phyloP scores from a whole-genome alignment of 2,797 vertebrate genomes.

The Falco novaeseelandiae region DNA sequence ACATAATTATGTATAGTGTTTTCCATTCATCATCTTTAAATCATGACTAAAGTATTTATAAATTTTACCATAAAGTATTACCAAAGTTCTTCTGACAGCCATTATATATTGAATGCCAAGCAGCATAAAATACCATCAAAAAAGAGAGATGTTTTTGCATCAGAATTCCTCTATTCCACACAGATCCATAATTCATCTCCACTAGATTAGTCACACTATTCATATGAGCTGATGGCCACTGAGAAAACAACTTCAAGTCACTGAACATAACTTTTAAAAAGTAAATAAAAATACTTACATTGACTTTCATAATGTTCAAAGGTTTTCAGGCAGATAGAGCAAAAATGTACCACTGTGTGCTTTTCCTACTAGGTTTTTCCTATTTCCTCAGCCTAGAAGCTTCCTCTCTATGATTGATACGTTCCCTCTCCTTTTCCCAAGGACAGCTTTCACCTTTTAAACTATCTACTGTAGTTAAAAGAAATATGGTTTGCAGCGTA shows the following conservation, averaged over 20 bases:
- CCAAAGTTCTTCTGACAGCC: conserved; percentile 59
- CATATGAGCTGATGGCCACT: neutral
- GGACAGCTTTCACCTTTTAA: conserved; percentile 41
- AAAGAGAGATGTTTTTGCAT: conserved; percentile 26
- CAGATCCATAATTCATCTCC: conserved; percentile 65
- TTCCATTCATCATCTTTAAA: conserved; percentile 70
- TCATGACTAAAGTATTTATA: conserved; percentile 66
- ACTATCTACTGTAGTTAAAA: neutral
- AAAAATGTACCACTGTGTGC: conserved; percentile 34
- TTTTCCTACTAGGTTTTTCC: conserved; percentile 37
- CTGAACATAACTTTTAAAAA: conserved; percentile 15
- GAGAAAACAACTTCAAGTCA: conserved; percentile 48
- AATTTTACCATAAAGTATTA: conserved; percentile 45
- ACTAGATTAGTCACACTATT: conserved; percentile 33
- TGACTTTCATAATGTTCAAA: conserved; percentile 46
- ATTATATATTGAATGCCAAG: conserved; percentile 50
- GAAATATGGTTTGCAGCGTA: neutral
- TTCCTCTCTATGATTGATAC: conserved; percentile 48
- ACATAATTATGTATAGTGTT: conserved; percentile 25
- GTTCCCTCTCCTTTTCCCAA: conserved; percentile 35
- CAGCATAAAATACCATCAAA: conserved; percentile 38
- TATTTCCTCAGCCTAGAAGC: conserved; percentile 19
- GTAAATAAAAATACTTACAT: conserved; percentile 41
- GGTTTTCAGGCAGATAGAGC: conserved; percentile 45
- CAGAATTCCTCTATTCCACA: conserved; percentile 66